These are phyloP conservation scores for Scortum barcoo DNA, from an alignment of 2,113 vertebrate species.

Conservation along the genomic window DNA sequence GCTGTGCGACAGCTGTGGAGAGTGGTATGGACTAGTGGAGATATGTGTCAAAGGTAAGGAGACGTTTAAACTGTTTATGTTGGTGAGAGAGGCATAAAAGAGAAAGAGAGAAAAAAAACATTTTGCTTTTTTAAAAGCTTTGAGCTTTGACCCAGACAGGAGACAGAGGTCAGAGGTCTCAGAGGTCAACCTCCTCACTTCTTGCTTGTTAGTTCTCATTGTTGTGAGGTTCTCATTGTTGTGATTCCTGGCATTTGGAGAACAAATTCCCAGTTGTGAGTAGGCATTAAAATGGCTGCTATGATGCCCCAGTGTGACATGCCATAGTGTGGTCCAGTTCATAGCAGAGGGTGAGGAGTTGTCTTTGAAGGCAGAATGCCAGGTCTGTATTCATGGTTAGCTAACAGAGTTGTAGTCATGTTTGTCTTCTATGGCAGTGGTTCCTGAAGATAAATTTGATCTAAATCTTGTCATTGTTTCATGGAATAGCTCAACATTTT, in stretches of 20 bases:
- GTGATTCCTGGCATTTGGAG: constrained; percentile 41
- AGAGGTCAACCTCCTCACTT: constrained; percentile 31
- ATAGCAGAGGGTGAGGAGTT: constrained; percentile 26
- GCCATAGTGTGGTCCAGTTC: constrained; percentile 55
- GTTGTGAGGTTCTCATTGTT: constrained; percentile 8
- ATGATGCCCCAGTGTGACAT: constrained; percentile 76
- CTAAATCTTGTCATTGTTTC: neutral
- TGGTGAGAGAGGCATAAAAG: neutral
- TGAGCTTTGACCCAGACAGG: constrained; percentile 46
- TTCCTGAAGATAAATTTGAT: neutral
- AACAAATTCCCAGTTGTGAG: constrained; percentile 69
- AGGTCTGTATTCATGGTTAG: constrained; percentile 17
- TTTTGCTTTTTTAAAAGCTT: constrained; percentile 31
- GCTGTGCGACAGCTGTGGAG: constrained; percentile 94
- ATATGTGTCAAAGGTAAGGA: constrained; percentile 92
- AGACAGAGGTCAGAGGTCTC: no score
- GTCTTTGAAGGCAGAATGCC: constrained; percentile 25
- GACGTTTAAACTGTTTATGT: constrained; percentile 1
- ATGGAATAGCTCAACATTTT: neutral
- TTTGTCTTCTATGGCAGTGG: neutral
- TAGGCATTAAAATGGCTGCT: constrained; percentile 63
- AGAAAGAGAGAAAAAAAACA: neutral
- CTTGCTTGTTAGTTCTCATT: constrained; percentile 22
- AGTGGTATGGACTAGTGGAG: constrained; percentile 95
- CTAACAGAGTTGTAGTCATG: constrained; percentile 2